These are phyloP conservation scores for Eciton burchellii DNA, from an alignment of 1,140 invertebrate genomes.

Conservation along the genomic window DNA sequence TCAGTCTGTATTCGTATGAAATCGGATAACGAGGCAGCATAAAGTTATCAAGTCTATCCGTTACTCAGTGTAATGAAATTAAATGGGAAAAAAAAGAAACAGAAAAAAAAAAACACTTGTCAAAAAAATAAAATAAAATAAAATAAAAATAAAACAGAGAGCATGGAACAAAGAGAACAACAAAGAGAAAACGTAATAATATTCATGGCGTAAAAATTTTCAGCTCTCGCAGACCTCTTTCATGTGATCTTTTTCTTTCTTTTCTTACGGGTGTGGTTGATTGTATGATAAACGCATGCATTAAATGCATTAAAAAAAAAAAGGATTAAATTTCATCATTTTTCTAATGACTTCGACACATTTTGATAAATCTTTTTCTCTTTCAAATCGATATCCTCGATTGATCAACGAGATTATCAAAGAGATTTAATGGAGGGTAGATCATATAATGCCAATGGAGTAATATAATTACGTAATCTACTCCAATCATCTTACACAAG, in stretches of 20 bases:
- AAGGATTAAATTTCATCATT: neutral
- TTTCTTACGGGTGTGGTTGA: neutral
- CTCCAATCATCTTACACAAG: neutral
- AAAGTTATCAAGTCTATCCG: slow-evolving; percentile 40
- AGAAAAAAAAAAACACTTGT: neutral
- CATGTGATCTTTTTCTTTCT: neutral
- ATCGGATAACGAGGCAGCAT: slow-evolving; percentile 30
- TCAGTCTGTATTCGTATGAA: slow-evolving; percentile 33
- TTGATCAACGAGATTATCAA: slow-evolving; percentile 12
- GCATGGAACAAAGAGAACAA: neutral
- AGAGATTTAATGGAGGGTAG: slow-evolving; percentile 2
- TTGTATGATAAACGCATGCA: slow-evolving; percentile 34
- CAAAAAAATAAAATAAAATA: neutral
- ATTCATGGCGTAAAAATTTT: neutral
- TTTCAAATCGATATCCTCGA: neutral
- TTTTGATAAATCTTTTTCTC: slow-evolving; percentile 9
- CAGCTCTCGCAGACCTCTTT: slow-evolving; percentile 3
- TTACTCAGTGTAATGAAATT: slow-evolving; percentile 26
- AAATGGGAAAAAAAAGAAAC: neutral
- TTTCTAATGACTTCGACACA: neutral
- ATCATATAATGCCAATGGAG: neutral
- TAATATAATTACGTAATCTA: neutral
- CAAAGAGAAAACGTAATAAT: slow-evolving; percentile 10
- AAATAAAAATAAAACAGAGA: neutral
- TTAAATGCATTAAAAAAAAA: slow-evolving; percentile 35